Evolutionary conservation across 2,888 invertebrate genomes (phyloP).

Genomic region (Sialis fuliginosa): DNA sequence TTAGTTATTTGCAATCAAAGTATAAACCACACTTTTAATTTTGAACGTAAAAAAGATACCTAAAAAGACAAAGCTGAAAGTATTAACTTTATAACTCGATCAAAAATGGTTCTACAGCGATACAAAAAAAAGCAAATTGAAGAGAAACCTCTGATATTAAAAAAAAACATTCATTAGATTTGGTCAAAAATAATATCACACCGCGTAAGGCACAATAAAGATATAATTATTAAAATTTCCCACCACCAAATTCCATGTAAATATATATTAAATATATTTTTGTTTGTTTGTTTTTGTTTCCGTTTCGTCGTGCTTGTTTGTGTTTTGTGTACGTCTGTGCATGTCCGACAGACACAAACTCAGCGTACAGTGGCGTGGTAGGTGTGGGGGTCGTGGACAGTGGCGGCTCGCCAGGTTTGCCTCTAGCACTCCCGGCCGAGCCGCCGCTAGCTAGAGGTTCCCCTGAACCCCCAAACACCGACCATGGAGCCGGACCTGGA

Average conservation of each 20-base stretch:
- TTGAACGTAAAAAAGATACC: too few relatives aligned
- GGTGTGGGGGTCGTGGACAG: conserved; percentile 24
- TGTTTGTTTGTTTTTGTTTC: conserved; percentile 5
- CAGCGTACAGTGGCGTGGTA: conserved; percentile 27
- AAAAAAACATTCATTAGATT: too few relatives aligned
- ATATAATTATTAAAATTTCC: too few relatives aligned
- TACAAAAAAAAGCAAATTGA: too few relatives aligned
- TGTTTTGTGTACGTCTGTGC: conserved; percentile 1
- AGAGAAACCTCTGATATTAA: too few relatives aligned
- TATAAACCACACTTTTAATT: too few relatives aligned
- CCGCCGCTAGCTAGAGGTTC: conserved; percentile 23
- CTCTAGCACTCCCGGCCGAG: conserved; percentile 25
- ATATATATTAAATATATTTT: background rate
- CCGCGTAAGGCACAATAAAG: too few relatives aligned
- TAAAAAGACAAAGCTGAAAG: too few relatives aligned
- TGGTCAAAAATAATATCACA: too few relatives aligned
- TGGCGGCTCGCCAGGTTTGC: conserved; percentile 29
- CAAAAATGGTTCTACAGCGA: too few relatives aligned
- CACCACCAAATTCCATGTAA: background rate
- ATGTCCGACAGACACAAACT: conserved; percentile 24
- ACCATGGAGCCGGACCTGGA: background rate
- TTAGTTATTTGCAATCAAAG: too few relatives aligned
- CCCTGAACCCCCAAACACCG: conserved; percentile 20
- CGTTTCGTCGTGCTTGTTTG: conserved; percentile 7
- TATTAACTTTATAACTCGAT: too few relatives aligned